Conservation (phyloP, 2,113 vertebrate genomes). For the Amblyornis subalaris region DNA sequence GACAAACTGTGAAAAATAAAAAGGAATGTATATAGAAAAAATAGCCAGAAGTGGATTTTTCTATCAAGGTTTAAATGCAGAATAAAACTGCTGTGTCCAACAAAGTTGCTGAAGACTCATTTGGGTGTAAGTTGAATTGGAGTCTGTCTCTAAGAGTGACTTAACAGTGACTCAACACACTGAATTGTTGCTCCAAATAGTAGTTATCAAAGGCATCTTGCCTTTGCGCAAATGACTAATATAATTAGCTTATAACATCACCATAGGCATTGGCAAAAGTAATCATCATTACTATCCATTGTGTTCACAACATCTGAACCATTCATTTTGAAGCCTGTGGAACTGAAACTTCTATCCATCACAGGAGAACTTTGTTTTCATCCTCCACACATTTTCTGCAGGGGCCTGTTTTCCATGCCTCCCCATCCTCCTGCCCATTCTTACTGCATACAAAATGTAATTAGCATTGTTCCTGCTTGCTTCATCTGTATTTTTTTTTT, state of each 20-base stretch:
- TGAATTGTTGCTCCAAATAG: constrained; percentile 67
- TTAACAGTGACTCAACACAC: constrained; percentile 63
- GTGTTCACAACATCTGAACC: constrained; percentile 68
- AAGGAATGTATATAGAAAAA: neutral
- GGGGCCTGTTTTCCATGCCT: constrained; percentile 51
- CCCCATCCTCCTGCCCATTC: constrained; percentile 51
- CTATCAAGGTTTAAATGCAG: neutral
- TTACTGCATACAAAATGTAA: constrained; percentile 52
- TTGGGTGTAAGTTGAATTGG: constrained; percentile 6
- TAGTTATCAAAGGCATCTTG: constrained; percentile 66
- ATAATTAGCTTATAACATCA: constrained; percentile 68
- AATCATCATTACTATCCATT: constrained; percentile 71
- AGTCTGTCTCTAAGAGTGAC: constrained; percentile 49
- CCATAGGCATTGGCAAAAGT: constrained; percentile 65
- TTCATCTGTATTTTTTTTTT: neutral
- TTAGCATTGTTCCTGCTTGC: constrained; percentile 54
- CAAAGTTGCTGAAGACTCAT: constrained; percentile 1
- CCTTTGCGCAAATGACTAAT: constrained; percentile 67
- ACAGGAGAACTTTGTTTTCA: constrained; percentile 63
- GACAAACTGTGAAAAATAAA: neutral
- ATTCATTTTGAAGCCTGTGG: constrained; percentile 59
- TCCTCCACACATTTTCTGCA: constrained; percentile 30
- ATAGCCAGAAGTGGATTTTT: neutral
- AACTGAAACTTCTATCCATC: constrained; percentile 60
- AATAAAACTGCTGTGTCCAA: neutral